Evolutionary conservation across 2,113 vertebrate genomes (phyloP), one percentile per base, ranked within the genome.

Genomic region (Lophius piscatorius): DNA sequence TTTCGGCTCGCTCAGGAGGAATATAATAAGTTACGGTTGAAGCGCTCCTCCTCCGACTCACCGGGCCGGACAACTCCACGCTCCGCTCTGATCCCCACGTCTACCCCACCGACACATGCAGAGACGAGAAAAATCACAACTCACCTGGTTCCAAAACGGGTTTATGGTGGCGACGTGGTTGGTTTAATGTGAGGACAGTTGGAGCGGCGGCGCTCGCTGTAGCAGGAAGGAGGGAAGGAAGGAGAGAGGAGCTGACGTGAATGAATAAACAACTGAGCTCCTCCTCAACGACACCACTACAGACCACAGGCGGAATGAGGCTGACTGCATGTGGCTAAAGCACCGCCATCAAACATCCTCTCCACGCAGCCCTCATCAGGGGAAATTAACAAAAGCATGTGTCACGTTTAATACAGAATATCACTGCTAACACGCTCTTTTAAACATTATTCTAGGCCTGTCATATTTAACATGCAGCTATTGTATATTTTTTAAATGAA

Each of bases 101-200:
- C 13, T 55, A 16, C 6, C 5, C 29, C 9, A 23, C 12, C 35
- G 46, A 26, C 44, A 33, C 41, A 63, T n/a, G 12, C 23, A 50
- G n/a, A 68, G 49, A 50, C 12, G 75, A 10, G 55, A 24, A 14
- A 83, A 54, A 70, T 35, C 61, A 5, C 4, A 23, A 90, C 91
- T 92, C 81, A 92, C 91, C 91, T 88, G 90, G 39, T 88, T 91
- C 91, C 91, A 91, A 88, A 92, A 89, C 55, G 78, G 88, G 87
- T 85, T 88, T 90, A 90, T 87, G 86, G 89, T 90, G 91, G 90
- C 87, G 91, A 86, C 87, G 86, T 89, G 84, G 79, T 85, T 65
- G 87, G 84, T 72, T 85, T 65, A 52, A 64, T 80, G 73, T 63
- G 80, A 50, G 63, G 75, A 80, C 85, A 70, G 83, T 88, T 86